Conservation (phyloP, 2,888 invertebrate genomes). For the Campopleginae sp. region DNA sequence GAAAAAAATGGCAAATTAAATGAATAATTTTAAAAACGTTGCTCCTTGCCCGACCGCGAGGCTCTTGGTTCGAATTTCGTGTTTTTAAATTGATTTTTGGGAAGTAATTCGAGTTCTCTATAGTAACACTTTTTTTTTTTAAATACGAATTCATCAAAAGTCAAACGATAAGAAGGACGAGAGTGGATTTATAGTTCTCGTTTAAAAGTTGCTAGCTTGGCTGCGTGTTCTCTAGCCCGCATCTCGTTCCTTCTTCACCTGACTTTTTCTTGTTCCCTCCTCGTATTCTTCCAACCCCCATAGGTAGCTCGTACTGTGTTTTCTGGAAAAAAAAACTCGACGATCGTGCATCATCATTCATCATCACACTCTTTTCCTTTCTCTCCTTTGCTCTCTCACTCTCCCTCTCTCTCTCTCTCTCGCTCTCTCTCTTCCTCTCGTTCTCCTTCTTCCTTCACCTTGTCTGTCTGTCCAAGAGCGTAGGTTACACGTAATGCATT, state of each 20-base stretch:
- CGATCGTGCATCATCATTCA: slow-evolving; percentile 68
- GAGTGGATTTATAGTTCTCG: slow-evolving; percentile 66
- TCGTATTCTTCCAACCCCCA: not conserved
- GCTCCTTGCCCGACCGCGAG: too few relatives aligned
- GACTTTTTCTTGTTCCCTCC: slow-evolving; percentile 53
- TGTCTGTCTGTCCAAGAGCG: slow-evolving; percentile 50
- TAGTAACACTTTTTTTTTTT: slow-evolving; percentile 5
- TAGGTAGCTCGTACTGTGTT: slow-evolving; percentile 26
- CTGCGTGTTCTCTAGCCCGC: slow-evolving; percentile 47
- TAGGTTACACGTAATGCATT: slow-evolving; percentile 62
- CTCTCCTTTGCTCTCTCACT: slow-evolving; percentile 43
- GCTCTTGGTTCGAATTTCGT: not conserved
- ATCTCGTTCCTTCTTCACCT: slow-evolving; percentile 59
- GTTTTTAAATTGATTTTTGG: not conserved
- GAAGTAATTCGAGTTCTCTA: not conserved
- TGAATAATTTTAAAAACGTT: too few relatives aligned
- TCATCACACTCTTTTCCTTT: slow-evolving; percentile 49
- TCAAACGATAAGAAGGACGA: slow-evolving; percentile 65
- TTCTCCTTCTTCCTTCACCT: slow-evolving; percentile 36
- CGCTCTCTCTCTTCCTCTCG: slow-evolving; percentile 32
- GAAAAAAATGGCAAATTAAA: too few relatives aligned
- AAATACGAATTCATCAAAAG: slow-evolving; percentile 63
- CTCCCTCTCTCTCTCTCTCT: slow-evolving; percentile 29
- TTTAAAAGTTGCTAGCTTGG: slow-evolving; percentile 64
- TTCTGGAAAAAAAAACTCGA: slow-evolving; percentile 56